phyloP scores from a whole-genome alignment of 2,797 vertebrate species.

The Enteromius viviparus region DNA sequence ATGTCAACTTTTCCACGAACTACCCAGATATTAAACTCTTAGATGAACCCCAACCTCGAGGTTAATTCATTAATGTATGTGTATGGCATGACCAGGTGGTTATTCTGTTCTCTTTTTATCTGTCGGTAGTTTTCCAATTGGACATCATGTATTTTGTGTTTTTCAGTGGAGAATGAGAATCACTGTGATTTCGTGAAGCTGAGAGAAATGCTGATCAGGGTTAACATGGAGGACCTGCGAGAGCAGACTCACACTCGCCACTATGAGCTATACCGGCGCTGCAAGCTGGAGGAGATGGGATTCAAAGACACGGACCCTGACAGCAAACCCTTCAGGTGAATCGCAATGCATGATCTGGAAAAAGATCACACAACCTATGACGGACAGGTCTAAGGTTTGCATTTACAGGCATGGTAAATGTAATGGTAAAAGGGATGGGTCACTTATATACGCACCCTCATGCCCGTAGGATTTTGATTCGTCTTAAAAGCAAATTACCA shows the following conservation, averaged over 20 bases:
- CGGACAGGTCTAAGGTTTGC: background rate
- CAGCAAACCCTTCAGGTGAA: slow-evolving; percentile 97
- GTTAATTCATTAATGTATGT: background rate
- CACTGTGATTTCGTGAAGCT: slow-evolving; percentile 98
- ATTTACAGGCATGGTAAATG: background rate
- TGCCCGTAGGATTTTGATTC: background rate
- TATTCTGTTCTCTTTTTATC: background rate
- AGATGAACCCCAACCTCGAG: background rate
- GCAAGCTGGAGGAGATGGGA: slow-evolving; percentile 99
- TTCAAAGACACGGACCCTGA: slow-evolving; percentile 98
- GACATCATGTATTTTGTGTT: slow-evolving; percentile 5
- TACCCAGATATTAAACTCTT: background rate
- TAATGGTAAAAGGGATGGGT: background rate
- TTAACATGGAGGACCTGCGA: slow-evolving; percentile 98
- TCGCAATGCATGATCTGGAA: background rate
- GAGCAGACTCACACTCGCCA: slow-evolving; percentile 97
- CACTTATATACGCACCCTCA: background rate
- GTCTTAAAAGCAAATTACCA: background rate
- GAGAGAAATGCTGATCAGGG: slow-evolving; percentile 96
- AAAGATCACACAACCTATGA: background rate
- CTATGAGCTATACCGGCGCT: slow-evolving; percentile 96
- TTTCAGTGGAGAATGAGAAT: slow-evolving; percentile 94
- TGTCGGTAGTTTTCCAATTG: background rate
- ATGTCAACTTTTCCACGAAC: background rate
- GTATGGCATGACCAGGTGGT: background rate